phyloP scores from a whole-genome alignment of 2,888 invertebrate species.

The Phymatocera aterrima region DNA sequence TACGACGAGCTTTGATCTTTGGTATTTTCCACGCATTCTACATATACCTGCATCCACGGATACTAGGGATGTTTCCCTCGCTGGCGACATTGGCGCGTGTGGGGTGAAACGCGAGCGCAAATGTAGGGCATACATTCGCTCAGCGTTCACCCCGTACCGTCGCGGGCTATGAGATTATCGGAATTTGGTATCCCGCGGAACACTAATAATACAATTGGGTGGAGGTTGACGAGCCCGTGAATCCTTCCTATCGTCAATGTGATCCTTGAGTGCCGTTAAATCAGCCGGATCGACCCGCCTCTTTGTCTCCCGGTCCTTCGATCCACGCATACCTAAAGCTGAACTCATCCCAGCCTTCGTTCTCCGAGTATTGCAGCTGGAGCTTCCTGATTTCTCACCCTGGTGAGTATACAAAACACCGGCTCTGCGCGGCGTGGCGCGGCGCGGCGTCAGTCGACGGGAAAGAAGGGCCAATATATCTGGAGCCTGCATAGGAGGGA shows the following conservation, averaged over 20 bases:
- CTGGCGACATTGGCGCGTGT: no score
- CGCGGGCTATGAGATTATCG: slow-evolving; percentile 38
- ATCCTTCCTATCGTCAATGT: slow-evolving; percentile 12
- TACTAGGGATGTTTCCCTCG: no score
- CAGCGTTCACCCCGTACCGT: not conserved
- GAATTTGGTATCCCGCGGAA: slow-evolving; percentile 36
- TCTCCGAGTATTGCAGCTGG: not conserved
- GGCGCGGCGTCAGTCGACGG: slow-evolving; percentile 13
- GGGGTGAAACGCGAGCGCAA: not conserved
- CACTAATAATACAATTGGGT: slow-evolving; percentile 41
- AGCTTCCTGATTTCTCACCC: slow-evolving; percentile 39
- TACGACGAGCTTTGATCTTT: no score
- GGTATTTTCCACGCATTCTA: no score
- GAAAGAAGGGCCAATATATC: slow-evolving; percentile 39
- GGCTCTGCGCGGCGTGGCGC: no score
- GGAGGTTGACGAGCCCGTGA: slow-evolving; percentile 30
- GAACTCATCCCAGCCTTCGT: slow-evolving; percentile 7
- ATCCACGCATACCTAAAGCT: not conserved
- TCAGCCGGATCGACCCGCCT: not conserved
- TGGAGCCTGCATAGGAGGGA: not conserved
- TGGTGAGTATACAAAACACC: slow-evolving; percentile 14
- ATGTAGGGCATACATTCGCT: slow-evolving; percentile 7
- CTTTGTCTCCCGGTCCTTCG: not conserved
- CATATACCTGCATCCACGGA: no score
- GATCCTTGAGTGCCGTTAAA: not conserved